Evolutionary conservation across 2,797 vertebrate genomes (phyloP).

Genomic region (Chlorospingus semifuscus): DNA sequence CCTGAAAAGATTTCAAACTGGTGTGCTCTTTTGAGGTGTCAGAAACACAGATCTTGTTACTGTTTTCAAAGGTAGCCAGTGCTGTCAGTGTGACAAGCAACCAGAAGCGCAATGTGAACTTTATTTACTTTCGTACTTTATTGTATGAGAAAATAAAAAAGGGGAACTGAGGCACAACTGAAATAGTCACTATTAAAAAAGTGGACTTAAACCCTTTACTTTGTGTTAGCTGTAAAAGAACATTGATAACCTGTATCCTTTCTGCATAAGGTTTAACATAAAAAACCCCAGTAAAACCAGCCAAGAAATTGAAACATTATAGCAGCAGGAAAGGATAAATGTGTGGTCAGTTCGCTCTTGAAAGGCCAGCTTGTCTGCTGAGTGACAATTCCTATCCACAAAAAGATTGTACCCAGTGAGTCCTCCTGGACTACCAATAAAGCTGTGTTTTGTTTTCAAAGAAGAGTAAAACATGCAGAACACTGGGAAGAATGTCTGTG

Average conservation of each 20-base stretch:
- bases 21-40: background rate
- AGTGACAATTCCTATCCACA: background rate
- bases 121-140: background rate
- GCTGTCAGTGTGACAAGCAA: background rate
- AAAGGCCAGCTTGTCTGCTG: background rate
- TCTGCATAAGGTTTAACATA: background rate
- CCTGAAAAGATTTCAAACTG: slow-evolving; percentile 31
- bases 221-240: background rate
- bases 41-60: background rate
- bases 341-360: background rate
- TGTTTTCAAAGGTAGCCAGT: background rate
- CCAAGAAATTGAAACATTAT: background rate
- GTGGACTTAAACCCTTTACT: background rate
- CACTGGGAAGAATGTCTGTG: background rate
- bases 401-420: background rate
- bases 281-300: background rate
- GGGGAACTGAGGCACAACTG: background rate
- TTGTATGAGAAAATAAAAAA: background rate
- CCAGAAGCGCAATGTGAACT: background rate
- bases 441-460: background rate
- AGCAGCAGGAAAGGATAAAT: background rate
- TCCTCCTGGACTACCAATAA: background rate
- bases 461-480: background rate
- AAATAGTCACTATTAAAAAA: background rate
- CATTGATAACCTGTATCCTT: background rate